Evolutionary conservation across 2,113 vertebrate genomes (phyloP), one percentile per base, ranked within the genome.

Genomic region (Callipepla californica): DNA sequence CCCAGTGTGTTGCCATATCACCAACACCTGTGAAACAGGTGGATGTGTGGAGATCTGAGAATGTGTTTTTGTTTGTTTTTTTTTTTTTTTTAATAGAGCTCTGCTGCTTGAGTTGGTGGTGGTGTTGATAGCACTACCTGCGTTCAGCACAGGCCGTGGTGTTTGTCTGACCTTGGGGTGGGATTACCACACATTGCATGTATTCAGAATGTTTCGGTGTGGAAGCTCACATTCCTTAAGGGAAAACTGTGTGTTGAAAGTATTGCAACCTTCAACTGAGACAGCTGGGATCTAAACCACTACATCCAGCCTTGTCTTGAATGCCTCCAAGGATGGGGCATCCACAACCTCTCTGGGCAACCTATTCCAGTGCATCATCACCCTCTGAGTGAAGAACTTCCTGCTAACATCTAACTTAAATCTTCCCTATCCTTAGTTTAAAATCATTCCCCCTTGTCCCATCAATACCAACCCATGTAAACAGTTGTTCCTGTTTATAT

Each of bases 131-230:
- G 67, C 36, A 20, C 13, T 1, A 1, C 18, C n/a, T 19, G 8
- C 0, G 0, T 82, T 94, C 76, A 83, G 34, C 26, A 4, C 42
- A 14, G 18, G 8, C 44, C 0, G 0, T 32, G 32, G 45, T 78
- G 17, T 40, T 89, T 70, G 8, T 25, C 36, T 87, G 61, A 77
- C 22, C 26, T n/a, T 15, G 11, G 30, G 11, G 32, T 23, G 30
- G 40, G 28, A 69, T 74, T 77, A 42, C 16, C 80, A 7, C 0
- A 0, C 25, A 14, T 77, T 57, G 7, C 0, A 0, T 32, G n/a
- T 6, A 14, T 67, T 78, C 5, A 1, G 25, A 40, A 40, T 40
- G 40, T 40, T 40, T 40, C 11, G 63, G 28, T 32, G n/a, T 38
- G 40, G 55, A 51, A 80, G 50, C 20, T 89, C 22, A 19, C 10